A percentile compares a stretch with the other conserved stretches of the same genome.
Evolutionary conservation across 2,888 invertebrate species (phyloP).

Genomic region (Parascotia fuliginaria): DNA sequence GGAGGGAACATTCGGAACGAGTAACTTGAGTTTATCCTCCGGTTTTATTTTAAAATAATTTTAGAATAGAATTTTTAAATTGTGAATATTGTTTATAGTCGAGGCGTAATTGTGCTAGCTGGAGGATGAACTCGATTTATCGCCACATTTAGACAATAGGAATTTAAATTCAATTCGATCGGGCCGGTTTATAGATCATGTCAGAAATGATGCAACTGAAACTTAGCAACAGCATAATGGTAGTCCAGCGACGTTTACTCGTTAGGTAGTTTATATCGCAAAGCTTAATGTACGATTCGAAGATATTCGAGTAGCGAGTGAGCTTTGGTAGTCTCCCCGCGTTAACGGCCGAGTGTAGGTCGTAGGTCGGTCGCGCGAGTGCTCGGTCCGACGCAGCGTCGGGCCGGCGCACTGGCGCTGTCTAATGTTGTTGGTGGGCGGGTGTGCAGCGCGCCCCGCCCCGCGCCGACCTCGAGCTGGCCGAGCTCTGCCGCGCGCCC

Average conservation of each 20-base stretch:
- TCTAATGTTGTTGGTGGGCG: conserved; percentile 44
- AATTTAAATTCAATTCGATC: background rate
- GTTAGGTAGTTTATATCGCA: too few relatives aligned
- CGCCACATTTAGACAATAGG: background rate
- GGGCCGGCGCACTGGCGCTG: conserved; percentile 19
- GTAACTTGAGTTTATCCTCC: background rate
- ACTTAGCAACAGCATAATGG: too few relatives aligned
- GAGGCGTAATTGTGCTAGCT: too few relatives aligned
- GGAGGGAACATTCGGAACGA: too few relatives aligned
- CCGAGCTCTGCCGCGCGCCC: conserved; percentile 30
- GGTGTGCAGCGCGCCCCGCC: conserved; percentile 34
- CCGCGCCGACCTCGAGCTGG: conserved; percentile 29
- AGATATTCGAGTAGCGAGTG: too few relatives aligned
- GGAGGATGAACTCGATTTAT: background rate
- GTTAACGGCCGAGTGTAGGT: too few relatives aligned
- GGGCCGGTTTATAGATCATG: background rate
- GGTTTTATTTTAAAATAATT: background rate
- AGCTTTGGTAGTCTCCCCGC: too few relatives aligned
- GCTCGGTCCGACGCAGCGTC: conserved; percentile 16
- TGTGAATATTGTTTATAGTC: too few relatives aligned
- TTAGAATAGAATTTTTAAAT: too few relatives aligned
- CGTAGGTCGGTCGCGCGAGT: background rate
- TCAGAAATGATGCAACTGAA: background rate
- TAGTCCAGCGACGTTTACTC: too few relatives aligned
- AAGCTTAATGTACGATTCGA: too few relatives aligned